Evolutionary conservation across 35 echinoderm and acorn worm genomes (phyloP).

Genomic region (Holothuria glaberrima): DNA sequence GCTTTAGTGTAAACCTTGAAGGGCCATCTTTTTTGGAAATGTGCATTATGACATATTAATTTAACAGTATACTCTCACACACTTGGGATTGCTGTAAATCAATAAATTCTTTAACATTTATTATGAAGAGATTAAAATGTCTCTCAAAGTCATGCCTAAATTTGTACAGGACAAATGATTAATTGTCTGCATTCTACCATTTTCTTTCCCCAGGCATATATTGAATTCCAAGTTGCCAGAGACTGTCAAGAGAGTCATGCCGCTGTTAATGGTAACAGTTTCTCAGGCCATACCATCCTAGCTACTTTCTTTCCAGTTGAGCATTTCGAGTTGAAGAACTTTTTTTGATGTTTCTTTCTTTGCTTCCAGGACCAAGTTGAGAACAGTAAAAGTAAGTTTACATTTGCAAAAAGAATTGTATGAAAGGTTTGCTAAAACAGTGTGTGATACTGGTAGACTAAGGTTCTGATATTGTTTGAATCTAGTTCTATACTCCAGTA

Average conservation of each 20-base stretch:
- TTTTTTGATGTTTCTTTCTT: conserved; percentile 3
- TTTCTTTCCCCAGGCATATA: conserved; percentile 52
- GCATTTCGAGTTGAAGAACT: conserved; percentile 58
- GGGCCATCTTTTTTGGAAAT: neutral
- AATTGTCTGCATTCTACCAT: too few species aligned
- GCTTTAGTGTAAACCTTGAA: too few species aligned
- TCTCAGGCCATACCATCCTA: conserved; percentile 62
- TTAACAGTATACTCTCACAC: neutral
- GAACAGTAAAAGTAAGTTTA: too few species aligned
- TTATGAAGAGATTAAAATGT: neutral
- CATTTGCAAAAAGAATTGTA: too few species aligned
- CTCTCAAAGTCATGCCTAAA: too few species aligned
- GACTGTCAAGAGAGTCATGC: conserved; percentile 62
- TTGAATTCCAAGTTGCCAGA: conserved; percentile 77
- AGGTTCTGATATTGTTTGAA: too few species aligned
- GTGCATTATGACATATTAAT: neutral
- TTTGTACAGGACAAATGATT: too few species aligned
- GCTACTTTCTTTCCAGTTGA: conserved; percentile 75
- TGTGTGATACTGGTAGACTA: too few species aligned
- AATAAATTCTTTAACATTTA: neutral
- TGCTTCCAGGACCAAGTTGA: too few species aligned
- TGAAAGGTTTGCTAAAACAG: too few species aligned
- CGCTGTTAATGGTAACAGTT: conserved; percentile 62
- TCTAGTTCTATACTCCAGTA: too few species aligned
- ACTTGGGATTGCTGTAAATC: too few species aligned